Evolutionary conservation across 2,888 invertebrate genomes (phyloP).

Genomic region (Synanthedon andrenaeformis): DNA sequence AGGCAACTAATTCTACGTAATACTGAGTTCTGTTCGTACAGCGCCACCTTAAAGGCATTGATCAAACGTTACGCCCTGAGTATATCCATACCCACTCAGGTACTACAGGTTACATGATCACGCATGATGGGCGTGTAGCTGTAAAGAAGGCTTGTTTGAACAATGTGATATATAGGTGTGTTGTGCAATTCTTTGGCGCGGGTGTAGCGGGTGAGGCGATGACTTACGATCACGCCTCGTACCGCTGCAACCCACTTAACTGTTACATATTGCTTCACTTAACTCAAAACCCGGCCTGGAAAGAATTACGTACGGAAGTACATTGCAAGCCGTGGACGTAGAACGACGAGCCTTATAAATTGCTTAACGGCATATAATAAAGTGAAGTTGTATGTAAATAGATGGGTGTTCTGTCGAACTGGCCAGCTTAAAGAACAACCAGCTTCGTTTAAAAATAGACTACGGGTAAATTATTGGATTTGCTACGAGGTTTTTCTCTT

Average conservation of each 20-base stretch:
- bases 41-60: not conserved
- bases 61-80: not conserved
- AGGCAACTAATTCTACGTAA: too few relatives aligned
- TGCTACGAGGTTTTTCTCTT: too few relatives aligned
- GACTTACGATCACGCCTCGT: constrained; percentile 38
- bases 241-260: constrained; percentile 47
- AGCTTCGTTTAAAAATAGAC: too few relatives aligned
- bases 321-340: constrained; percentile 21
- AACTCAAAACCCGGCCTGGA: constrained; percentile 41
- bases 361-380: constrained; percentile 23
- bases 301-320: constrained; percentile 42
- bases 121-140: not conserved
- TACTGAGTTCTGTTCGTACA: too few relatives aligned
- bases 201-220: constrained; percentile 33
- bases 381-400: constrained; percentile 12
- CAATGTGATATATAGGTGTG: constrained; percentile 36
- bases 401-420: constrained; percentile 18
- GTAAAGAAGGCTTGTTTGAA: constrained; percentile 22
- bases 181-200: constrained; percentile 24
- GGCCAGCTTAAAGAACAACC: constrained; percentile 18
- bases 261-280: constrained; percentile 53
- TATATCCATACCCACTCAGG: not conserved
- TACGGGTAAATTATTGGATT: too few relatives aligned
- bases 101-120: not conserved
- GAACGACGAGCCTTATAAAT: constrained; percentile 22